Base-by-base conservation (phyloP, 2,888 invertebrate genomes). In the Hydriomena furcata region DNA sequence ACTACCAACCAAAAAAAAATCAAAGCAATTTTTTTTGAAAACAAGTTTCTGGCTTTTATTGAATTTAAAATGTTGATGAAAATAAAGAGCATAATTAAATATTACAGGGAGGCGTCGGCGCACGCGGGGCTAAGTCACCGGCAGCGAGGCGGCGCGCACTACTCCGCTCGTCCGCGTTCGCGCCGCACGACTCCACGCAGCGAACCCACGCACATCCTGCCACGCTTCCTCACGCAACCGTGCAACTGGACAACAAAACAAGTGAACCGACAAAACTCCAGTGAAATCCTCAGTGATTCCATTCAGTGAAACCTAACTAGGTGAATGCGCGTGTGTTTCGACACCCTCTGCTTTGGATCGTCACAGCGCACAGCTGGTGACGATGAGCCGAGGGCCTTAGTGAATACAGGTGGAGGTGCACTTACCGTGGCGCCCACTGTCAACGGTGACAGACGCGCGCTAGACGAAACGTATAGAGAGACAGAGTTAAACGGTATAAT, bases 241-340 rank as follows among this genome's bases (percentile, higher is more conserved):
- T 74, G 75, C 55, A 46, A 73, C 73, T 76, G 73, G 54, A 71
- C 66, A 45, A 52, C 58, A 65, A 69, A 68, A 75, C 55, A 54
- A 61, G 59, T 59, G 71, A 68, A 62, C 60, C 69, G 66, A 61
- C 64, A 69, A 69, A 76, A 73, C 64, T 65, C 69, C 65, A 82
- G 82, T 82, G 84, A 67, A 76, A 82, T 82, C 82, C 76, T 66
- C 59, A 74, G 86, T 85, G 87, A 77, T 86, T 83, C 76, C 69
- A 80, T 82, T 75, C 64, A 80, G 82, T 83, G 84, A 82, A 81
- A 83, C 80, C 79, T 78, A 92, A 84, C 92, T 93, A 93, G 93
- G 93, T 94, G 93, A 94, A 96, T 96, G 96, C 96, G 96, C 93
- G 95, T 96, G 93, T 96, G 96, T 91, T 95, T 96, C 92, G 95